Evolutionary conservation across 2,888 invertebrate species (phyloP).

Genomic region (Dioctria rufipes): DNA sequence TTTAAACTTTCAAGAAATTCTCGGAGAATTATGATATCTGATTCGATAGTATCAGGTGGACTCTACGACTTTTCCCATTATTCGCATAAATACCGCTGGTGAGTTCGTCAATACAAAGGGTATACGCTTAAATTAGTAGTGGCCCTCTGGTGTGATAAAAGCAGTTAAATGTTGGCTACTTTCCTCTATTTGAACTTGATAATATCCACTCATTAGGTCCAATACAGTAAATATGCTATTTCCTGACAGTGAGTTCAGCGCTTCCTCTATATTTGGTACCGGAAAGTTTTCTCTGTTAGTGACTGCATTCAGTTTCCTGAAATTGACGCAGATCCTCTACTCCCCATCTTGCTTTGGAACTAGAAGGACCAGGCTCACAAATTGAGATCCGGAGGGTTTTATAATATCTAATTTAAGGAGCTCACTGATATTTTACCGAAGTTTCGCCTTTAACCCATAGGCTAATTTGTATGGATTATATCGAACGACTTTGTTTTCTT

Average conservation of each 20-base stretch:
- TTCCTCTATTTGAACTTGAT: conserved; percentile 38
- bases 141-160: conserved; percentile 63
- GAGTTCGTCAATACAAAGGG: conserved; percentile 62
- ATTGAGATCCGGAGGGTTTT: conserved; percentile 61
- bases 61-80: conserved; percentile 14
- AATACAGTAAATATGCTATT: conserved; percentile 27
- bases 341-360: conserved; percentile 63
- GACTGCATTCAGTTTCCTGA: conserved; percentile 62
- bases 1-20: too few relatives aligned
- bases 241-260: conserved; percentile 10
- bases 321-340: conserved; percentile 63
- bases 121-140: conserved; percentile 63
- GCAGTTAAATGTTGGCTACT: conserved; percentile 57
- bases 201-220: conserved; percentile 48
- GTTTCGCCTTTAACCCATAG: too few relatives aligned
- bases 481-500: too few relatives aligned
- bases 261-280: conserved; percentile 61
- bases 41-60: background rate
- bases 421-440: too few relatives aligned
- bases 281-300: conserved; percentile 60
- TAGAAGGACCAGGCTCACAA: conserved; percentile 63
- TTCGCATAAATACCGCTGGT: conserved; percentile 59
- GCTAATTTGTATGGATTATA: too few relatives aligned
- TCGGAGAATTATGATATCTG: too few relatives aligned
- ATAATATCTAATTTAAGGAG: too few relatives aligned